These are phyloP conservation scores for Atrina japonica DNA, from an alignment of 2,888 invertebrate species.

Conservation along the genomic window DNA sequence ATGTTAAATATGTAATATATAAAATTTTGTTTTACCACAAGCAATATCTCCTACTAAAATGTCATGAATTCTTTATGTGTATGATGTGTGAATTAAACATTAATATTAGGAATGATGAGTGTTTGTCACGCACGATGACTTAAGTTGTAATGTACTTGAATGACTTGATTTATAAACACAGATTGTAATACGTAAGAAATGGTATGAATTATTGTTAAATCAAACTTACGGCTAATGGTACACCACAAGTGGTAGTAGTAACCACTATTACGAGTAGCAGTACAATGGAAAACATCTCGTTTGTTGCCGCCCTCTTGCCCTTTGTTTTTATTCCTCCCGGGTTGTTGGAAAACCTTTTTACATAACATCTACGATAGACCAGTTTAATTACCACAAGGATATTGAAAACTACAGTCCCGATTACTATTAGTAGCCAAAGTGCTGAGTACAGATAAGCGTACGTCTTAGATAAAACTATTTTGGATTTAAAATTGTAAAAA, in stretches of 20 bases:
- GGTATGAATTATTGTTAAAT: background rate
- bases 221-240: slow-evolving; percentile 18
- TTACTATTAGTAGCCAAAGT: slow-evolving; percentile 31
- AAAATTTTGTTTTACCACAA: too few species aligned
- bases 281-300: slow-evolving; percentile 24
- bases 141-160: too few species aligned
- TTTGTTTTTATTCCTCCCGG: slow-evolving; percentile 4
- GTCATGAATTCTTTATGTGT: too few species aligned
- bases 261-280: slow-evolving; percentile 20
- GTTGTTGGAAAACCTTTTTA: background rate
- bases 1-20: too few species aligned
- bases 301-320: slow-evolving; percentile 2
- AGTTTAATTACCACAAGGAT: slow-evolving; percentile 16
- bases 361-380: background rate
- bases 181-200: too few species aligned
- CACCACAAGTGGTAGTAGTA: slow-evolving; percentile 15
- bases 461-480: background rate
- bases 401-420: slow-evolving; percentile 21
- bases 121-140: too few species aligned
- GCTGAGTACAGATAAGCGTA: slow-evolving; percentile 33
- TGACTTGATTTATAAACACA: too few species aligned
- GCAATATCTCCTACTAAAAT: too few species aligned
- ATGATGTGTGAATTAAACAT: too few species aligned
- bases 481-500: slow-evolving; percentile 33
- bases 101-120: too few species aligned